Percentiles rank a stretch among this genome's conserved stretches.
phyloP scores from a whole-genome alignment of 1,140 invertebrate species.

The Medauroidea extradentata region DNA sequence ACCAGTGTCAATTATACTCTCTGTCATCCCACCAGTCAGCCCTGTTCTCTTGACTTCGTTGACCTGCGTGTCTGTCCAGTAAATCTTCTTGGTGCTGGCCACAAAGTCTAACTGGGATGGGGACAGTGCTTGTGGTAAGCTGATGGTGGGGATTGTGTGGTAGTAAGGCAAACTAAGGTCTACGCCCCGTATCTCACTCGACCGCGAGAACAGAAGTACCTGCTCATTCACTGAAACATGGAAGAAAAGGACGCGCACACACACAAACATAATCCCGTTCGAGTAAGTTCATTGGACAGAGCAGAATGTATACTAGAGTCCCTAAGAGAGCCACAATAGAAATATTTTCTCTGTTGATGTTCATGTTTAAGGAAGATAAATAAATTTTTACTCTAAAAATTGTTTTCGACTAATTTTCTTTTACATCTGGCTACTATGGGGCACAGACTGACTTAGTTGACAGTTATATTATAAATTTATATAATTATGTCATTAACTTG shows the following conservation, averaged over 20 bases:
- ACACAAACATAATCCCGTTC: slow-evolving; percentile 13
- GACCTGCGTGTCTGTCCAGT: slow-evolving; percentile 71
- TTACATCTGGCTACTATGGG: too few species aligned
- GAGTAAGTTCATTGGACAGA: background rate
- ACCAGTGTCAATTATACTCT: slow-evolving; percentile 71
- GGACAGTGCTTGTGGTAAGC: slow-evolving; percentile 56
- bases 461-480: too few species aligned
- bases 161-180: slow-evolving; percentile 68
- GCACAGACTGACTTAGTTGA: too few species aligned
- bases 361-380: too few species aligned
- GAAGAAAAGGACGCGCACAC: slow-evolving; percentile 18
- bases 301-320: background rate
- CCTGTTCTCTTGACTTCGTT: slow-evolving; percentile 69
- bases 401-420: too few species aligned
- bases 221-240: slow-evolving; percentile 61
- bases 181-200: slow-evolving; percentile 77
- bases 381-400: too few species aligned
- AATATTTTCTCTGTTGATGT: too few species aligned
- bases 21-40: slow-evolving; percentile 58
- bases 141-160: slow-evolving; percentile 73
- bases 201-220: slow-evolving; percentile 67
- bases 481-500: too few species aligned
- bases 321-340: too few species aligned
- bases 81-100: slow-evolving; percentile 59
- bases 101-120: slow-evolving; percentile 67